Evolutionary conservation across 1,140 invertebrate species (phyloP), one percentile per base, ranked within the genome.

Genomic region (Leptinotarsa undecemlineata): DNA sequence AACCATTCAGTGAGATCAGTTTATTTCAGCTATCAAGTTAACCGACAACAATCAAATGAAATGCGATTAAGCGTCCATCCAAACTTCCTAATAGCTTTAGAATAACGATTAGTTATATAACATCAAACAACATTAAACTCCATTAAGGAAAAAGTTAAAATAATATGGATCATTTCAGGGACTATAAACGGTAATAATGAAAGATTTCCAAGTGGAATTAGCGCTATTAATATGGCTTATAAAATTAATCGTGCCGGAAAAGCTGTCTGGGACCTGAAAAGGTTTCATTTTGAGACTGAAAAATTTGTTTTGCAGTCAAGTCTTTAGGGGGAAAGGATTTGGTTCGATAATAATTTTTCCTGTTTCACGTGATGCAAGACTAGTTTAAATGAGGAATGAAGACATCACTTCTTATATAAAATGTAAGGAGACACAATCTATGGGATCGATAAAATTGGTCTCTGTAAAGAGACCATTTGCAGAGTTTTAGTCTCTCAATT

Each of bases 81-180:
- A 57, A 57, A 57, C 51, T 57, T 19, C 51, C 0, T 8, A 57
- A 15, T 14, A 5, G n/a, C 51, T 57, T 19, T 15, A 19, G n/a
- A 57, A 57, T 57, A 17, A 57, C 51, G 15, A 57, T 57, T 8
- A 57, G 15, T 57, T 57, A 57, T 57, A 57, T 57, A 57, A 57
- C 51, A 57, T 57, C 51, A 15, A 57, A 57, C 51, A 57, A 57
- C 51, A 57, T 57, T 57, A 57, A 57, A 57, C 51, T 57, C 51
- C 51, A 19, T 57, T 57, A 15, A 57, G 14, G 51, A 57, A 57
- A 57, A 57, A 57, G 51, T 57, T 57, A 17, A 57, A 57, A 57
- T 57, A 57, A 57, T 57, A 57, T 19, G 51, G 51, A 57, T 57
- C 51, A 19, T 57, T 57, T 57, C 15, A n/a, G 51, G 51, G 14